Percentiles rank a stretch among this genome's conserved stretches.
Conservation (phyloP, 2,888 invertebrate genomes). For the Drosophila recens region DNA sequence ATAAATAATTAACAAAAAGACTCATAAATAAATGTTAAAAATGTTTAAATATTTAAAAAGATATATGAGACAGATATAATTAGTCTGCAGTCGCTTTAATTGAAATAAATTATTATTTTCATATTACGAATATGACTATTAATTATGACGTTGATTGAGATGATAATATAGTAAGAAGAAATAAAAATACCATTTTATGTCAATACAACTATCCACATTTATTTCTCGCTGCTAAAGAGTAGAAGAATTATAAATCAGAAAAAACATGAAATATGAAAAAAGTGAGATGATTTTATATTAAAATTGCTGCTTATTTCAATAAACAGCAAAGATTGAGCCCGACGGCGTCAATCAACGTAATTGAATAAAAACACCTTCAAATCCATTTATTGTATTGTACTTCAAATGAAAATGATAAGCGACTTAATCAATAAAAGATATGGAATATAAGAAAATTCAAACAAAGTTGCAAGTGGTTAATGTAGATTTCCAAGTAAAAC, state of each 20-base stretch:
- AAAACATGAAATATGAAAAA: slow-evolving; percentile 8
- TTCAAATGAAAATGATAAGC: background rate
- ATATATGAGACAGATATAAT: slow-evolving; percentile 18
- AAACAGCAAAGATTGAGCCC: slow-evolving; percentile 25
- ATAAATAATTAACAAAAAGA: background rate
- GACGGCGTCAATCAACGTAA: slow-evolving; percentile 20
- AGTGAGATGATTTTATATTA: slow-evolving; percentile 26
- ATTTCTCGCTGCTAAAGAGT: background rate
- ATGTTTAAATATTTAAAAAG: background rate
- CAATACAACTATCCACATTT: slow-evolving; percentile 1
- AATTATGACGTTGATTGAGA: slow-evolving; percentile 47
- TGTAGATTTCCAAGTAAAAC: background rate
- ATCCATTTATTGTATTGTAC: slow-evolving; percentile 8
- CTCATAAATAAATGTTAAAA: background rate
- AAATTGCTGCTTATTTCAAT: slow-evolving; percentile 35
- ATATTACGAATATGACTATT: slow-evolving; percentile 32
- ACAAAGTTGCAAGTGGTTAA: background rate
- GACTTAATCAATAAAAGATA: background rate
- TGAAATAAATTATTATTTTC: slow-evolving; percentile 38
- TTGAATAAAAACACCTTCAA: slow-evolving; percentile 24
- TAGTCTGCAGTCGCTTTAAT: slow-evolving; percentile 30
- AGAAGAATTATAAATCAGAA: slow-evolving; percentile 28
- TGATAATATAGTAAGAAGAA: slow-evolving; percentile 14
- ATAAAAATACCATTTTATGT: slow-evolving; percentile 33
- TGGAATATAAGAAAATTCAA: background rate